Evolutionary conservation across 2,113 vertebrate species (phyloP).

Genomic region (Grus americana): DNA sequence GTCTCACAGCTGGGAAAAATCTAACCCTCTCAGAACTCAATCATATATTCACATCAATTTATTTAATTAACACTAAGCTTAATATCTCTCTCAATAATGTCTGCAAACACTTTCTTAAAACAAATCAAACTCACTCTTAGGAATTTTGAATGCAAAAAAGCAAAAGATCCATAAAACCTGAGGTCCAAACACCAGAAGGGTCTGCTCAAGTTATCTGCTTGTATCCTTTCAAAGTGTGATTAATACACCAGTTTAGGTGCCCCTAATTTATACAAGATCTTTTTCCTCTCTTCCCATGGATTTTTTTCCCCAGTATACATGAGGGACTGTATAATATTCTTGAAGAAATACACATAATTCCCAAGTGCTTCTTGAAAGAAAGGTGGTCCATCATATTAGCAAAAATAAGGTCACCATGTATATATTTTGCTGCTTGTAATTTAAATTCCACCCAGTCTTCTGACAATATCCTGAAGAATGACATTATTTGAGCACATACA

Average conservation of each 20-base stretch:
- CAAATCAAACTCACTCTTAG: constrained; percentile 32
- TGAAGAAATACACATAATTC: not conserved
- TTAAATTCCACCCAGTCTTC: not conserved
- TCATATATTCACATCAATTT: constrained; percentile 59
- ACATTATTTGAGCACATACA: not conserved
- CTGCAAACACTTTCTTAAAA: constrained; percentile 58
- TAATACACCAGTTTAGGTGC: not conserved
- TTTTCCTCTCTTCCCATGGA: not conserved
- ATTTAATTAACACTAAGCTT: constrained; percentile 63
- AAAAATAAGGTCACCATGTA: not conserved
- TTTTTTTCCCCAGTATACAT: accelerated
- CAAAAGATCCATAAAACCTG: not conserved
- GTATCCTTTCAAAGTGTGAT: not conserved
- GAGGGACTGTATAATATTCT: not conserved
- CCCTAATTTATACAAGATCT: not conserved
- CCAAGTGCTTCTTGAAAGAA: not conserved
- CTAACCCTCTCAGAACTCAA: constrained; percentile 54
- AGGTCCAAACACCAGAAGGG: not conserved
- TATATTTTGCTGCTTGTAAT: not conserved
- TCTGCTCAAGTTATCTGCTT: not conserved
- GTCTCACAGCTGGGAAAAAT: constrained; percentile 54
- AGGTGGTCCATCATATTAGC: not conserved
- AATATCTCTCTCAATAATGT: constrained; percentile 27
- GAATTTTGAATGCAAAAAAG: not conserved
- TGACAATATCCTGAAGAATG: not conserved